A percentile compares a stretch with the other conserved stretches of the same genome.
phyloP scores from a whole-genome alignment of 2,797 vertebrate species.

The Cynodonichthys magdalenae region DNA sequence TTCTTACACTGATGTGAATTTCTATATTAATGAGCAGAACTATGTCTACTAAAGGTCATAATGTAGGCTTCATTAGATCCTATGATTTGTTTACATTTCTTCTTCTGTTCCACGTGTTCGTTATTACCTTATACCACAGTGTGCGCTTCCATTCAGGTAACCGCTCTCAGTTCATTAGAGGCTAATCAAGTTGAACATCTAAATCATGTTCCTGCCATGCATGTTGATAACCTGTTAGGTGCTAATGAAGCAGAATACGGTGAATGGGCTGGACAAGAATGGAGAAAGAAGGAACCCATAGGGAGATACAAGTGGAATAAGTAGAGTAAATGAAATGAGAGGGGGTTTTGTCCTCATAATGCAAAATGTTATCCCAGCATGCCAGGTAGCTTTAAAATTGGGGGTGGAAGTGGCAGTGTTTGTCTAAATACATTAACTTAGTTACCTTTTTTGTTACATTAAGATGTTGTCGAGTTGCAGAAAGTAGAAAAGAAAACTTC shows the following conservation, averaged over 20 bases:
- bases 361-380: no score
- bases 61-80: slow-evolving; percentile 9
- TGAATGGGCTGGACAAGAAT: slow-evolving; percentile 46
- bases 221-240: slow-evolving; percentile 90
- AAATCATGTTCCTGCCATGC: slow-evolving; percentile 87
- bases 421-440: no score
- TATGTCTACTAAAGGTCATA: neutral
- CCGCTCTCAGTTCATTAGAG: slow-evolving; percentile 77
- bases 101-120: slow-evolving; percentile 17
- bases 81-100: slow-evolving; percentile 14
- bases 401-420: no score
- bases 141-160: slow-evolving; percentile 68
- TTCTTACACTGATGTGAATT: neutral
- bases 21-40: slow-evolving; percentile 23
- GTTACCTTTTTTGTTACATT: no score
- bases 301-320: slow-evolving; percentile 69
- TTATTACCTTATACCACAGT: slow-evolving; percentile 45
- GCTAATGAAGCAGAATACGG: slow-evolving; percentile 85
- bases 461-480: no score
- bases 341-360: slow-evolving; percentile 19
- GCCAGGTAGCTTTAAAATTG: no score
- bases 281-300: slow-evolving; percentile 44
- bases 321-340: slow-evolving; percentile 44
- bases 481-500: no score
- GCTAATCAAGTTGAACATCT: slow-evolving; percentile 85